A percentile compares a stretch with the other conserved stretches of the same genome.
Conservation (phyloP, 2,888 invertebrate genomes). For the Temnothorax ravouxi region DNA sequence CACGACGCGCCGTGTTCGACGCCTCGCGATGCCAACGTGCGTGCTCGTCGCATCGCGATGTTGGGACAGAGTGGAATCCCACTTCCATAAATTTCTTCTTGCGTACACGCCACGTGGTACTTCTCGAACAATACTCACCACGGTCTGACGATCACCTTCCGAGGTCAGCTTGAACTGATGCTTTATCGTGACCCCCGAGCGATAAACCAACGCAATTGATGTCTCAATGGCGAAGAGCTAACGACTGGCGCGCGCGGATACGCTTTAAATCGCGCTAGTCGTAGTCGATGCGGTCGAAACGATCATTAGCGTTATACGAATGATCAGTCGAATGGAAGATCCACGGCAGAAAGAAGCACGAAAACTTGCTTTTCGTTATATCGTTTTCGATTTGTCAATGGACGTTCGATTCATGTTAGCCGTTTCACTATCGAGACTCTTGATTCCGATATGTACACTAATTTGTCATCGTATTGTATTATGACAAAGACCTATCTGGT, state of each 20-base stretch:
- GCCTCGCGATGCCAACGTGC: constrained; percentile 57
- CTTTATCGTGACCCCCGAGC: background rate
- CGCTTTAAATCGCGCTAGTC: constrained; percentile 6
- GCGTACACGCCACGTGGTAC: constrained; percentile 56
- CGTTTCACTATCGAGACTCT: background rate
- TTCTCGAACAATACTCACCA: constrained; percentile 62
- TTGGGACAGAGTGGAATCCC: constrained; percentile 64
- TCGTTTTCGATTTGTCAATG: background rate
- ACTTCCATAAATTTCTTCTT: constrained; percentile 75
- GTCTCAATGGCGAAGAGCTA: constrained; percentile 59
- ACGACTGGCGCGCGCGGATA: background rate
- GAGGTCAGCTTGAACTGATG: constrained; percentile 37
- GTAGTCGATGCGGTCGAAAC: constrained; percentile 14
- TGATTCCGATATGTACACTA: background rate
- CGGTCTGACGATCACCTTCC: constrained; percentile 41
- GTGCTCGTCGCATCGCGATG: constrained; percentile 59
- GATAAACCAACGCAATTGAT: constrained; percentile 31
- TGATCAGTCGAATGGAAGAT: background rate
- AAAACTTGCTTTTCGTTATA: background rate
- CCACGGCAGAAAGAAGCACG: background rate
- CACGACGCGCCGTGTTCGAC: constrained; percentile 59
- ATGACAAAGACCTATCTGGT: background rate
- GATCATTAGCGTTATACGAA: constrained; percentile 16
- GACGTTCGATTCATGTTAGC: too few relatives aligned
- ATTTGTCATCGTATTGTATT: constrained; percentile 17